Base-by-base conservation (phyloP, 1,140 invertebrate genomes). In the Caenorhabditis inopinata region DNA sequence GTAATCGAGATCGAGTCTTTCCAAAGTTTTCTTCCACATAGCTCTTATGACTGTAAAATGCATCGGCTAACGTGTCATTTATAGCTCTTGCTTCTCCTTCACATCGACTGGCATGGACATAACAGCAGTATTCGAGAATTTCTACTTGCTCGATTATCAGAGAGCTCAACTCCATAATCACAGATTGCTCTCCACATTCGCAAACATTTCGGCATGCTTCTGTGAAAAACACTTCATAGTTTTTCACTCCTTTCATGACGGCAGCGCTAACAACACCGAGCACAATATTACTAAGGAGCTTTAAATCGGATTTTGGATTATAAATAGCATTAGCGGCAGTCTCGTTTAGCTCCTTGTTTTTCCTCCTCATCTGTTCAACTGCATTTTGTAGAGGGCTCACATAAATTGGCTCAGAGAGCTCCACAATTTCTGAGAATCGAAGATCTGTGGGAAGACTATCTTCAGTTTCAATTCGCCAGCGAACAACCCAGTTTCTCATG, bases 401-500 rank as follows among this genome's bases (percentile, higher is more conserved):
- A 32, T 74, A 58, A 42, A 58, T 62, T 14, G 77, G 81, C 9
- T 74, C 29, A 38, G 62, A 77, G 14, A 78, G 27, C 18, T 80
- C 38, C 11, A 53, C 23, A 12, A 49, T 25, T 80, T 80, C 74
- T 1, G 45, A 47, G 47, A 47, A 75, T 47, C 78, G 45, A 1
- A 79, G 68, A 38, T 68, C 78, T n/a, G 51, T 45, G 11, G 78
- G 78, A 9, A 79, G 62, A 35, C 48, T 51, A 6, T 74, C 68
- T 6, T 9, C 32, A 25, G 68, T 73, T 6, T 29, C 38, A 12
- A 79, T 35, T 62, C 73, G 12, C 48, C 78, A 46, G 25, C 58
- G 32, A 27, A 79, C 62, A 3, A 79, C 0, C 78, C 78, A 79
- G 23, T 29, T 79, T 84, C 38, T 88, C 88, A 89, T 89, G 27